Conservation (phyloP, 2,113 vertebrate genomes). For the Saimiri boliviensis region DNA sequence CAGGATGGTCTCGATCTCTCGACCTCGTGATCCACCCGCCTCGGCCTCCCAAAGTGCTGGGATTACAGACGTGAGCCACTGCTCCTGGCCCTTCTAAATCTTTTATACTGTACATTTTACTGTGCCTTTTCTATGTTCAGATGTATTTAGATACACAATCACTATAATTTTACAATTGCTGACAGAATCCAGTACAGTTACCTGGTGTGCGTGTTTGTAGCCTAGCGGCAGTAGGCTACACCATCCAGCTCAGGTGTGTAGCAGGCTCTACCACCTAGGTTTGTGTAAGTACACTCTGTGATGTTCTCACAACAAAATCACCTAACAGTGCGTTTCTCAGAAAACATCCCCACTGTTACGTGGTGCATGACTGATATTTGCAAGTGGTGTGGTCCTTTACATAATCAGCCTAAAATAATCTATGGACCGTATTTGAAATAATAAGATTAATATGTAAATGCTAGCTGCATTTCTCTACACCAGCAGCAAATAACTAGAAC, state of each 20-base stretch:
- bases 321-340: neutral
- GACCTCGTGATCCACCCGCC: too few relatives aligned
- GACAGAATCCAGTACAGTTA: neutral
- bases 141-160: neutral
- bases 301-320: neutral
- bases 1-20: too few relatives aligned
- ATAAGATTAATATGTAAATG: neutral
- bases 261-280: neutral
- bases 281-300: neutral
- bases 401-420: neutral
- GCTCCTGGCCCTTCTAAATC: too few relatives aligned
- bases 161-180: neutral
- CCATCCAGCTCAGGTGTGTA: neutral
- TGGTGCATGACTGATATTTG: neutral
- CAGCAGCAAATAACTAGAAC: neutral
- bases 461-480: neutral
- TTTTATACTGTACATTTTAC: neutral
- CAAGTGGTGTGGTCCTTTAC: neutral
- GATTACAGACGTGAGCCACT: too few relatives aligned
- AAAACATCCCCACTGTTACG: neutral
- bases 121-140: neutral
- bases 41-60: too few relatives aligned
- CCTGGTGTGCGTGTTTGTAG: neutral
- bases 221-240: neutral
- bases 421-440: neutral